Base-by-base conservation (phyloP, 92 coral and sea anemone species). In the Anthopleura xanthogrammica region DNA sequence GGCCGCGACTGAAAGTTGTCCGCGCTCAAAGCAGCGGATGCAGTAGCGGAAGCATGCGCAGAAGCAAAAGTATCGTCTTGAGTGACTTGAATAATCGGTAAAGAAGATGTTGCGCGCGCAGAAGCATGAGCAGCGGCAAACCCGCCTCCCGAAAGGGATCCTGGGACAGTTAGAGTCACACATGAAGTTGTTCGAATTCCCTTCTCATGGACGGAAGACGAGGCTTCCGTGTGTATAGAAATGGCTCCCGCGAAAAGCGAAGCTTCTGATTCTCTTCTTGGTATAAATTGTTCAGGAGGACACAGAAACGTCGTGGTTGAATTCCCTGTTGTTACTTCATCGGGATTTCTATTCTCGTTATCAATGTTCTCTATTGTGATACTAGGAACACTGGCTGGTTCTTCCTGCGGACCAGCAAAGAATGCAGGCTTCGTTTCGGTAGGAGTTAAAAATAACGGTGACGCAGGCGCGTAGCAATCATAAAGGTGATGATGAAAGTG, bases 401-500 rank as follows among this genome's bases (percentile, higher is more conserved):
- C 79, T 36, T 20, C 29, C 54, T 78, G 75, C 55, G 70, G 81
- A 52, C 52, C 48, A 40, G 74, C 72, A 72, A 54, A 60, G 58
- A 72, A 54, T 24, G 60, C 77, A 16, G 83, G 79, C 10, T 80
- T 77, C 6, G 80, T 43, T 20, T 66, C 56, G n/a, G 56, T 77
- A 24, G 92, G 79, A 29, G 82, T 79, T 76, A 43, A 13, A 3
- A 87, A 75, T 41, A 56, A 86, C 40, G 99, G 97, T 10, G 97
- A 94, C 12, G 90, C 40, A 14, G 97, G 97, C 23, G 84, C 90
- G 82, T 88, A 95, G 83, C 97, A 90, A 57, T 92, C 92, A 76
- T 94, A 93, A 73, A 92, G 75, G 72, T 96, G 95, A 76, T 96
- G 99, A 87, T 96, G 99, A 72, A 96, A 88, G 64, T 96, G 97